These are phyloP conservation scores for Enteromius trimaculatus DNA, from an alignment of 2,797 vertebrate species.

Conservation along the genomic window DNA sequence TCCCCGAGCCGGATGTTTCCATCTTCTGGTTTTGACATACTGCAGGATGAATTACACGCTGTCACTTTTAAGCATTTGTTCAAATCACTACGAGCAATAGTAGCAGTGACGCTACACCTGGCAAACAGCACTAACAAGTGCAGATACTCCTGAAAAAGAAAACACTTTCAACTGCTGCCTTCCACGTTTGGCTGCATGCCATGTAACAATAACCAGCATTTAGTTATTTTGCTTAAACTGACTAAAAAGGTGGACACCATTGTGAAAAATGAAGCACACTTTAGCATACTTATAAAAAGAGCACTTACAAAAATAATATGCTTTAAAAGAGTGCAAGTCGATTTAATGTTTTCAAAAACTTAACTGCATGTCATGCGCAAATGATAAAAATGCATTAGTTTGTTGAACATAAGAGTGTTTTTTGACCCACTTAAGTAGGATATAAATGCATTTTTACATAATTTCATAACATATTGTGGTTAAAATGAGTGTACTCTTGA, in stretches of 20 bases:
- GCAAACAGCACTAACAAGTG: background rate
- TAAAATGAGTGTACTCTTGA: background rate
- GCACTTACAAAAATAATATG: background rate
- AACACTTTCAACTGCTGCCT: background rate
- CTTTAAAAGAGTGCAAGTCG: background rate
- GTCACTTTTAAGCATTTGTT: background rate
- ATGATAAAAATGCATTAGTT: background rate
- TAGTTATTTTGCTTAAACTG: background rate
- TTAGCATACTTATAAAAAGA: background rate
- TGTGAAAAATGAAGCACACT: background rate
- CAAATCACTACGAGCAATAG: background rate
- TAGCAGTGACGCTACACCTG: background rate
- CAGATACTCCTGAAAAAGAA: background rate
- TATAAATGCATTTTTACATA: background rate
- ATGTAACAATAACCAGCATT: background rate
- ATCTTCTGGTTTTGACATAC: conserved; percentile 4
- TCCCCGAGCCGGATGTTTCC: background rate
- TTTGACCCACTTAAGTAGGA: background rate
- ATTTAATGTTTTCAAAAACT: background rate
- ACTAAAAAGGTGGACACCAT: background rate
- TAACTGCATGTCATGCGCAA: background rate
- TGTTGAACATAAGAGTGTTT: background rate
- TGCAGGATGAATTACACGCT: background rate
- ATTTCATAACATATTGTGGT: background rate
- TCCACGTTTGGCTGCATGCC: background rate